Percentiles rank a stretch among this genome's conserved stretches.
Evolutionary conservation across 2,113 vertebrate species (phyloP).

Genomic region (Upupa epops): DNA sequence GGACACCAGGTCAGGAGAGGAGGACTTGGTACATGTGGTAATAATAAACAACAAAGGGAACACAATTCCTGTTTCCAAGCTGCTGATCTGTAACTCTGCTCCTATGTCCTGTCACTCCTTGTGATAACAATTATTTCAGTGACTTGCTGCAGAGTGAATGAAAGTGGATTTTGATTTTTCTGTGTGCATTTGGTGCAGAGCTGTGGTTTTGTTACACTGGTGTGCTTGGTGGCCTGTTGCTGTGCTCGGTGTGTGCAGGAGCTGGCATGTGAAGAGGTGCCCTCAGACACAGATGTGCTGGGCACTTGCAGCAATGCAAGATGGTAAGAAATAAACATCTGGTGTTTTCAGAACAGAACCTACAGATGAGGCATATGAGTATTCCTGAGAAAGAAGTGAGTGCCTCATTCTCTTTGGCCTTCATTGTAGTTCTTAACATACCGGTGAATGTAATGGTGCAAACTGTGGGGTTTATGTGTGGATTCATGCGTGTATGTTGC

Average conservation of each 20-base stretch:
- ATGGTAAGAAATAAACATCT: background rate
- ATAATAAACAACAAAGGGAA: background rate
- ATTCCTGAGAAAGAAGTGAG: background rate
- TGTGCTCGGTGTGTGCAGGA: background rate
- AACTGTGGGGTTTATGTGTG: background rate
- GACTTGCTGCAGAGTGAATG: background rate
- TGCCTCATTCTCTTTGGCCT: background rate
- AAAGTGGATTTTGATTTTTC: background rate
- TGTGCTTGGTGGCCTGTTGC: background rate
- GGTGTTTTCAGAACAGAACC: background rate
- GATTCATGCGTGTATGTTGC: accelerated
- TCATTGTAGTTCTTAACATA: background rate
- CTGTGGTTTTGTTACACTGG: background rate
- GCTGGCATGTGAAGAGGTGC: background rate
- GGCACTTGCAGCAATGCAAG: background rate
- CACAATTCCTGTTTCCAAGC: background rate
- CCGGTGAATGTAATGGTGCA: background rate
- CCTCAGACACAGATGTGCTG: background rate
- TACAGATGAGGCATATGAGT: background rate
- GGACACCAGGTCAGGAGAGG: background rate
- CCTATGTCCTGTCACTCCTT: background rate
- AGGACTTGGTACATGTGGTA: accelerated
- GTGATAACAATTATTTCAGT: background rate
- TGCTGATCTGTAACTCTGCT: background rate
- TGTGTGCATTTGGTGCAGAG: background rate